Evolutionary conservation across 2,797 vertebrate genomes (phyloP), one percentile per base, ranked within the genome.

Genomic region (Poecilia picta): DNA sequence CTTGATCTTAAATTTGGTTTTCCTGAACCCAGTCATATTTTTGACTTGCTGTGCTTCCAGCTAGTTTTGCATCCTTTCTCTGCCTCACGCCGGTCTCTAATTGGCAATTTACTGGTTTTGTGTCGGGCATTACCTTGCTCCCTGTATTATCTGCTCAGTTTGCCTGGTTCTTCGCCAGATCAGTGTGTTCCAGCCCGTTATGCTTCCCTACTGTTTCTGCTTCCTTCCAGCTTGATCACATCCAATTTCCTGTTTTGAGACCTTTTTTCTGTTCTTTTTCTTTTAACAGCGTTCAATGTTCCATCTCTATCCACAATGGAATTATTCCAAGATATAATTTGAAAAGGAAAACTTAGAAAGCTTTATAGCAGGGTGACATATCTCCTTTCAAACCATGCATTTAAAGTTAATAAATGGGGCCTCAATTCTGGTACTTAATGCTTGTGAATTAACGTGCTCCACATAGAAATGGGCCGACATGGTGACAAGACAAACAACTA

Each of bases 11-110:
- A 70, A 43, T 25, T n/a, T 43, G 66, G 1, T 68, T 68, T 68
- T 71, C 5, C 68, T 28, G 68, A 45, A 28, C 2, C 23, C 13
- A 70, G 39, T 70, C 39, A 71, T 45, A 45, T 45, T 71, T 45
- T 45, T 45, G 25, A 46, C 68, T 36, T 18, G 46, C 0, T 73
- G 31, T 16, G 28, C n/a, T 55, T 53, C 23, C 72, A 47, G 28
- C 53, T 47, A 85, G 59, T 47, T 82, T 25, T 76, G 64, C 43
- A 75, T 64, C n/a, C 1, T 33, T 46, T 75, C 68, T 45, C 46
- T 46, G 12, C 68, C 66, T 45, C 25, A 46, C 41, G 16, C 41
- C 13, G 28, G 12, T 71, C 41, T 28, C 41, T 71, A 71, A 71
- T 71, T 45, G 68, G 5, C 68, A 71, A 71, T 45, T 71, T n/a